Base-by-base conservation (phyloP, 2,797 vertebrate species). In the Phoeniculus purpureus region DNA sequence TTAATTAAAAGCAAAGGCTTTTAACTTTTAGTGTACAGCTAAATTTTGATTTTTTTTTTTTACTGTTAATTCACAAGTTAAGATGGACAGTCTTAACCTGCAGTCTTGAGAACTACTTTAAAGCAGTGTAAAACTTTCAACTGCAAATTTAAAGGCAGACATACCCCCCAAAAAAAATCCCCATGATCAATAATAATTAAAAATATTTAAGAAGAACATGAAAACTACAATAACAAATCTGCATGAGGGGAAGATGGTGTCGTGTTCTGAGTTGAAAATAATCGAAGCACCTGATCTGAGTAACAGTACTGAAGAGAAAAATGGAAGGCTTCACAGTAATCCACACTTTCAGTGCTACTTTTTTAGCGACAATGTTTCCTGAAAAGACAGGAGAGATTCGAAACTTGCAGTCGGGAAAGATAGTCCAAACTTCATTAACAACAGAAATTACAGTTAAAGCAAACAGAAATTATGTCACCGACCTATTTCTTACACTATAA, bases 311-410 rank as follows among this genome's bases (percentile, higher is more conserved):
- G 40, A 67, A 37, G 31, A 92, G 59, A 82, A 87, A 78, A 79
- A 56, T 3, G 21, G 67, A 88, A 91, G 83, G 74, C 89, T 93
- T 95, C 94, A 94, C 94, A 92, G 92, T 94, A 95, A 86, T 47
- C 73, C 62, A 77, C 55, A 48, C n/a, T 90, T 90, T 89, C 70
- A 85, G 92, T 85, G 88, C n/a, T 84, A 51, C 70, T 72, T 87
- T 62, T 62, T 40, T 54, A 91, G 14, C 20, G 40, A 87, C 40
- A 61, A 27, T 2, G 11, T 62, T 92, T 95, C 59, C 64, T 75
- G 62, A 74, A 88, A 90, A 88, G 59, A 86, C 65, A 65, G n/a
- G 7, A 78, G 37, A 20, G 34, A 68, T 75, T 78, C 56, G 43
- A 58, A 92, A 87, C 26, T 48, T 43, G 55, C 80, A 81, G 74